A percentile compares a stretch with the other conserved stretches of the same genome.
Conservation (phyloP, 2,113 vertebrate species). For the Zosterops pallidus region DNA sequence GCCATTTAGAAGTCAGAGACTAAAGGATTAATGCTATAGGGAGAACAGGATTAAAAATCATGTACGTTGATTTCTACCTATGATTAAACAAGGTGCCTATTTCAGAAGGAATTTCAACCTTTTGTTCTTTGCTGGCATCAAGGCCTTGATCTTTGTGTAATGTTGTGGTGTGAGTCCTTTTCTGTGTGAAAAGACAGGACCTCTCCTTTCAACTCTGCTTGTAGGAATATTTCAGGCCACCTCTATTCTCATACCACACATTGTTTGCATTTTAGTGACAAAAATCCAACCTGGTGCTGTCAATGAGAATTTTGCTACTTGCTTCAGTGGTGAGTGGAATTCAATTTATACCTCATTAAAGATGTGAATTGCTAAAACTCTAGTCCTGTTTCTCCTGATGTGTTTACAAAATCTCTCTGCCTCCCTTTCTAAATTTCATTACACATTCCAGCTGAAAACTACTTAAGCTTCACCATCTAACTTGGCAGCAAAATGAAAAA, state of each 20-base stretch:
- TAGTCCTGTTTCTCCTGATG: background rate
- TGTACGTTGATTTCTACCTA: background rate
- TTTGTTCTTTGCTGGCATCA: background rate
- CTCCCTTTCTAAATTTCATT: conserved; percentile 4
- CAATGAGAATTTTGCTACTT: background rate
- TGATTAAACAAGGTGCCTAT: background rate
- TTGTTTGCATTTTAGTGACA: background rate
- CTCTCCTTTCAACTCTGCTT: background rate
- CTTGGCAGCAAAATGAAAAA: conserved; percentile 8
- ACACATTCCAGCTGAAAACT: conserved; percentile 21
- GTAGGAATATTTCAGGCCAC: background rate
- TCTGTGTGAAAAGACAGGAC: background rate
- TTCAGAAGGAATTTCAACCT: background rate
- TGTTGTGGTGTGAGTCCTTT: background rate
- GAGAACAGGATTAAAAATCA: background rate
- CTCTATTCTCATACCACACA: background rate
- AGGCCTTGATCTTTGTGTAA: background rate
- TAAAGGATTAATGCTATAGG: background rate
- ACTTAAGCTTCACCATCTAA: background rate
- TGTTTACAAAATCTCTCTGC: background rate
- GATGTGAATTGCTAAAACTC: background rate
- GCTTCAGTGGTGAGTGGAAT: conserved; percentile 6
- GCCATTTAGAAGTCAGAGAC: conserved; percentile 3
- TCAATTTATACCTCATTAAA: conserved; percentile 3
- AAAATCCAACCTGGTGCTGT: background rate